These are phyloP conservation scores for Erebia ligea DNA, from an alignment of 2,888 invertebrate genomes.

Conservation along the genomic window DNA sequence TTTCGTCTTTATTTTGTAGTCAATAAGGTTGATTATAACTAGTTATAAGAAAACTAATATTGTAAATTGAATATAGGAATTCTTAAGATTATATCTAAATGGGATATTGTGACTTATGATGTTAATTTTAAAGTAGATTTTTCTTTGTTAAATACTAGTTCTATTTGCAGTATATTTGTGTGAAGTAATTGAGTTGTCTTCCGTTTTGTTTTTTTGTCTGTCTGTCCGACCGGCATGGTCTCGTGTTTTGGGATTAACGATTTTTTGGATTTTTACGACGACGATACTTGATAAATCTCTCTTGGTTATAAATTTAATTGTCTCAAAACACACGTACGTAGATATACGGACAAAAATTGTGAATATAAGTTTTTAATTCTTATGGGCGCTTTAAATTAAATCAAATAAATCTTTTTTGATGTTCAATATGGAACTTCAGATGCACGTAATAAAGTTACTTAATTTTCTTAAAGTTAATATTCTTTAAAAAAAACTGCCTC, in stretches of 20 bases:
- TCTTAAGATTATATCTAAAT: background rate
- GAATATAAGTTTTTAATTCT: background rate
- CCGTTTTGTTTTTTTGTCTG: conserved; percentile 51
- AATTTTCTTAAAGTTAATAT: too few relatives aligned
- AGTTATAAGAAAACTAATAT: conserved; percentile 18
- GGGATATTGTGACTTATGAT: conserved; percentile 41
- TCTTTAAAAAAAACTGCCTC: too few relatives aligned
- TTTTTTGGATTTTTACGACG: conserved; percentile 40
- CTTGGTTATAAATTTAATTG: conserved; percentile 35
- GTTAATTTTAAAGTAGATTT: conserved; percentile 43
- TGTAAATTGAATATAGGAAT: conserved; percentile 29
- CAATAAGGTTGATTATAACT: conserved; percentile 21
- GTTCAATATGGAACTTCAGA: too few relatives aligned
- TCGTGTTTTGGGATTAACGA: conserved; percentile 44
- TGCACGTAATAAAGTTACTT: too few relatives aligned
- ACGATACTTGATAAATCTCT: conserved; percentile 33
- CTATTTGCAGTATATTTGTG: conserved; percentile 67
- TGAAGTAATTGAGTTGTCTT: conserved; percentile 79
- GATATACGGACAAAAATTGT: background rate
- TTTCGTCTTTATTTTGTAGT: conserved; percentile 11
- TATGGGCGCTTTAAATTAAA: background rate
- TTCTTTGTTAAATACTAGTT: conserved; percentile 45
- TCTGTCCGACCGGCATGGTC: conserved; percentile 36
- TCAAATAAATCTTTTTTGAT: background rate
- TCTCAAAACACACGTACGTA: conserved; percentile 16